Conservation (phyloP, 2,888 invertebrate genomes). For the Chrysopilus asiliformis region DNA sequence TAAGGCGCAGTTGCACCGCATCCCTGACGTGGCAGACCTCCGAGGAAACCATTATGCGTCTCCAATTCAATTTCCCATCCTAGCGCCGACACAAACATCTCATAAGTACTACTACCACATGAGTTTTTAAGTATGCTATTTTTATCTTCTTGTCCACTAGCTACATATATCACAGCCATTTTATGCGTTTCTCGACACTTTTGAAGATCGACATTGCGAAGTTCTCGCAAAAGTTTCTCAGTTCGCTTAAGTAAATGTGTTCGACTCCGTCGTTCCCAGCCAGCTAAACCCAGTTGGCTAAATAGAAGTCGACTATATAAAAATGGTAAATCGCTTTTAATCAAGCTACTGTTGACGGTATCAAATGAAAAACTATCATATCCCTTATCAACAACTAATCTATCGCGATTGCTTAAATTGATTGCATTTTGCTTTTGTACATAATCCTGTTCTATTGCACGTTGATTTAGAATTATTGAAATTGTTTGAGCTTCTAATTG, state of each 20-base stretch:
- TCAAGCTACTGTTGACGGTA: slow-evolving; percentile 37
- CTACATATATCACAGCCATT: slow-evolving; percentile 95
- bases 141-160: slow-evolving; percentile 94
- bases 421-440: slow-evolving; percentile 33
- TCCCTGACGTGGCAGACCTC: slow-evolving; percentile 82
- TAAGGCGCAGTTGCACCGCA: slow-evolving; percentile 90
- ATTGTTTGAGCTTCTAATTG: slow-evolving; percentile 77
- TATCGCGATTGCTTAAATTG: slow-evolving; percentile 6
- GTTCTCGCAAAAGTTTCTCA: slow-evolving; percentile 76
- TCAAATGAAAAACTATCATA: slow-evolving; percentile 31
- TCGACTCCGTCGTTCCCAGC: slow-evolving; percentile 75
- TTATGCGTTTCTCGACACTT: slow-evolving; percentile 88
- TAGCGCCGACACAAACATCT: slow-evolving; percentile 58
- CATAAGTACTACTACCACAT: slow-evolving; percentile 85
- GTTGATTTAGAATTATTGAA: slow-evolving; percentile 69
- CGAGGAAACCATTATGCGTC: slow-evolving; percentile 88
- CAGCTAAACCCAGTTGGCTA: slow-evolving; percentile 79
- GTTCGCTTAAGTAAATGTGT: slow-evolving; percentile 78
- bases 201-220: slow-evolving; percentile 86
- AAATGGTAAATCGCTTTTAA: slow-evolving; percentile 49
- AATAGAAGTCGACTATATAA: slow-evolving; percentile 79
- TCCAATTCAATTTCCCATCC: slow-evolving; percentile 76
- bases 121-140: slow-evolving; percentile 78
- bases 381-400: background rate
- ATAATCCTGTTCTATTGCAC: slow-evolving; percentile 70